A percentile compares a stretch with the other conserved stretches of the same genome.
Evolutionary conservation across 2,113 vertebrate genomes (phyloP).

Genomic region (Amia ocellicauda): DNA sequence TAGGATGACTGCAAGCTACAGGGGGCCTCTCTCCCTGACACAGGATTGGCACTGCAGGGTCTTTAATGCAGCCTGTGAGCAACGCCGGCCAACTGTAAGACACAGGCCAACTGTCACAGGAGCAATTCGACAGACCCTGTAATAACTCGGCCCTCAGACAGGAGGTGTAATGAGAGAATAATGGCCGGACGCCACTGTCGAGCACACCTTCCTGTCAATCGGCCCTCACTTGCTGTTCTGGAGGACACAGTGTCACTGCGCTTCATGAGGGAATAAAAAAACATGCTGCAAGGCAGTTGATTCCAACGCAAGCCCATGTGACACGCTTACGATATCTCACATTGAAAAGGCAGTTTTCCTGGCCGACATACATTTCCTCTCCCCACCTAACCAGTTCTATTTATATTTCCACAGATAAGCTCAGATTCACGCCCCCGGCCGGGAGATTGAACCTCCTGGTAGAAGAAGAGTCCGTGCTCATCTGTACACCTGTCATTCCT

Average conservation of each 20-base stretch:
- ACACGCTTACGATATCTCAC: too few species aligned
- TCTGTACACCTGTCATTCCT: conserved; percentile 34
- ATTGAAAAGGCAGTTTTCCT: too few species aligned
- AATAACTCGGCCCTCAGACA: background rate
- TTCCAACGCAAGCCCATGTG: too few species aligned
- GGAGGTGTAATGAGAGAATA: background rate
- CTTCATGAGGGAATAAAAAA: too few species aligned
- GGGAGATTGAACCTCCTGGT: conserved; percentile 20
- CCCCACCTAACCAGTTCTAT: too few species aligned
- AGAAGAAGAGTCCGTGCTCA: conserved; percentile 12
- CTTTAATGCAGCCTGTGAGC: background rate
- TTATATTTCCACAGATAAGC: conserved; percentile 35
- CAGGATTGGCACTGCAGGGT: background rate
- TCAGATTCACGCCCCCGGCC: conserved; percentile 7
- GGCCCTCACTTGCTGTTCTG: too few species aligned
- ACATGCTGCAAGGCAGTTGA: too few species aligned
- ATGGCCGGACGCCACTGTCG: too few species aligned
- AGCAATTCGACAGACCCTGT: background rate
- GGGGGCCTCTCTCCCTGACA: background rate
- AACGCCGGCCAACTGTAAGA: background rate
- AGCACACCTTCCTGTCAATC: too few species aligned
- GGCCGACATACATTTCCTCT: too few species aligned
- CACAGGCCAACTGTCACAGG: background rate
- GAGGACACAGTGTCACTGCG: too few species aligned
- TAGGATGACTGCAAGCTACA: background rate